phyloP scores from a whole-genome alignment of 2,888 invertebrate species.

The Ellobium chinense region DNA sequence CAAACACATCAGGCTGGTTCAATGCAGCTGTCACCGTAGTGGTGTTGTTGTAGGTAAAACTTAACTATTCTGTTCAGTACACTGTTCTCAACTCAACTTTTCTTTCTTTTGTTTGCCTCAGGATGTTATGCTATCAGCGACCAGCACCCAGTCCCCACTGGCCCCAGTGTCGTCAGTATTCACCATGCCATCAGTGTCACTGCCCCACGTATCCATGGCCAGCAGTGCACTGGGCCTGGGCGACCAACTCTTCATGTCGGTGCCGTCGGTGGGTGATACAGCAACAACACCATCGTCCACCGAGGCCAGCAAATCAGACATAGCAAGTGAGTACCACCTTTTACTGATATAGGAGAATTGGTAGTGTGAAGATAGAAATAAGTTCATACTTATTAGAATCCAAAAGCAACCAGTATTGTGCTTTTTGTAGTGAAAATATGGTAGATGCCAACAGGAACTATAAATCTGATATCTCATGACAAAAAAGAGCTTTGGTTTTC shows the following conservation, averaged over 20 bases:
- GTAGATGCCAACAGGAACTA: no score
- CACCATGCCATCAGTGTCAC: conserved; percentile 71
- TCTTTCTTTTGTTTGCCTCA: conserved; percentile 54
- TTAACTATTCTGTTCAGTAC: no score
- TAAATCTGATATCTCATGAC: no score
- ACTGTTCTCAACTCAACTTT: no score
- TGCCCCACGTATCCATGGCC: conserved; percentile 72
- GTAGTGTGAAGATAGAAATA: no score
- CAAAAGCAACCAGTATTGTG: no score
- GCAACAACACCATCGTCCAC: conserved; percentile 55
- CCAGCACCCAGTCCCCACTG: conserved; percentile 77
- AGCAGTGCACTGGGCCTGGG: conserved; percentile 65
- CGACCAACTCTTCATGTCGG: conserved; percentile 75
- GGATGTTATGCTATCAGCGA: conserved; percentile 79
- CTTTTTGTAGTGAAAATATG: no score
- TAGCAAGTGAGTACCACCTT: conserved; percentile 66
- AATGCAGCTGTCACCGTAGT: no score
- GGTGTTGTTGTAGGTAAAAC: no score
- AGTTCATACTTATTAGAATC: no score
- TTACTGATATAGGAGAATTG: no score
- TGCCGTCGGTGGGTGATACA: conserved; percentile 67
- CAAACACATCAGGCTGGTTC: not conserved
- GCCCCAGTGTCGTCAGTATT: conserved; percentile 74
- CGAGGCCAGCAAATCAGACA: conserved; percentile 60
- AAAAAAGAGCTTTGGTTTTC: no score